phyloP scores from a whole-genome alignment of 2,888 invertebrate genomes.

The Mantis religiosa region DNA sequence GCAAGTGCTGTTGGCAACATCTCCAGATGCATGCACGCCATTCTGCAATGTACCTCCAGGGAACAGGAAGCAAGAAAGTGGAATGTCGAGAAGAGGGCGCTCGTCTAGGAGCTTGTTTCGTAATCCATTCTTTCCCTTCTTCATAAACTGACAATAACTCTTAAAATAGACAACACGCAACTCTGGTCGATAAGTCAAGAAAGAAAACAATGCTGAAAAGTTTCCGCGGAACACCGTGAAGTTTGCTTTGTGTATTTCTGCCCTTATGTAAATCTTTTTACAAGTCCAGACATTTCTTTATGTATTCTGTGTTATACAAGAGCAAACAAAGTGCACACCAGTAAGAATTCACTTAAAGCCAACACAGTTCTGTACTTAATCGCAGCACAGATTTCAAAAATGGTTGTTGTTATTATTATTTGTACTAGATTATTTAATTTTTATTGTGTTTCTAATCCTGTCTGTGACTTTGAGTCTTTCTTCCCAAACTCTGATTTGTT shows the following conservation, averaged over 20 bases:
- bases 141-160: background rate
- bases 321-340: no score
- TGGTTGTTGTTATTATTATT: no score
- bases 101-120: background rate
- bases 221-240: background rate
- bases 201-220: background rate
- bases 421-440: no score
- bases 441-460: no score
- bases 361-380: no score
- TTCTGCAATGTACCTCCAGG: background rate
- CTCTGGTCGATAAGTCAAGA: background rate
- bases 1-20: background rate
- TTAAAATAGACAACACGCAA: background rate
- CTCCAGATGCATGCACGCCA: background rate
- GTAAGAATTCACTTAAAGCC: no score
- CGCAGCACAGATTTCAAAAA: no score
- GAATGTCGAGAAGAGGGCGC: background rate
- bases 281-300: background rate
- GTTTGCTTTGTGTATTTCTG: background rate
- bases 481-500: no score
- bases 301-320: no score
- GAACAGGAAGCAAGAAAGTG: background rate
- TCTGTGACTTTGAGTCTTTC: no score
- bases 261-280: background rate
- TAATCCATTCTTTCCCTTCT: background rate